phyloP scores from a whole-genome alignment of 2,797 vertebrate genomes.

The Trachurus trachurus region DNA sequence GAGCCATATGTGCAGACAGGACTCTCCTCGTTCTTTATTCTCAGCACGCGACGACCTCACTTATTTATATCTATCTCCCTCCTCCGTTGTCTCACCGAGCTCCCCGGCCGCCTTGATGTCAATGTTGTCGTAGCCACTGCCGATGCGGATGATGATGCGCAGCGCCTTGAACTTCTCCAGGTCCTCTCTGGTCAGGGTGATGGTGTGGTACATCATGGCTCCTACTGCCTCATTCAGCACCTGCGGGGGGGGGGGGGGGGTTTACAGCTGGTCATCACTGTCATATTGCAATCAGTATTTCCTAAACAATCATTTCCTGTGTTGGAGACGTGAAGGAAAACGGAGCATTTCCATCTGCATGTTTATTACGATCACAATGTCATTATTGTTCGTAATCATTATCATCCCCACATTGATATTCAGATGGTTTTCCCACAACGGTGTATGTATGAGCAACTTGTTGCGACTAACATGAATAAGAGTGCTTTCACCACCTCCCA shows the following conservation, averaged over 20 bases:
- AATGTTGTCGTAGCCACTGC: slow-evolving; percentile 98
- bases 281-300: not conserved
- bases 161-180: slow-evolving; percentile 99
- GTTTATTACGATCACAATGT: slow-evolving; percentile 13
- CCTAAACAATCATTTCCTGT: not conserved
- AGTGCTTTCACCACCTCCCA: slow-evolving; percentile 18
- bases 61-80: slow-evolving; percentile 11
- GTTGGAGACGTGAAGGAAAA: slow-evolving; percentile 5
- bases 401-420: slow-evolving; percentile 13
- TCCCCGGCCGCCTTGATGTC: slow-evolving; percentile 98
- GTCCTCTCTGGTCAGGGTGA: slow-evolving; percentile 97
- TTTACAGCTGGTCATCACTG: slow-evolving; percentile 18
- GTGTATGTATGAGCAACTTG: slow-evolving; percentile 33
- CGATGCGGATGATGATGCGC: slow-evolving; percentile 96
- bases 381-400: slow-evolving; percentile 36
- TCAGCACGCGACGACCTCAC: not conserved
- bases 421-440: slow-evolving; percentile 3
- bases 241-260: too few relatives aligned
- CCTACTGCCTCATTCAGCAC: slow-evolving; percentile 97
- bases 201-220: slow-evolving; percentile 99
- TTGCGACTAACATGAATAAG: slow-evolving; percentile 23
- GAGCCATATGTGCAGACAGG: slow-evolving; percentile 17
- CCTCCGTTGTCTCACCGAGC: slow-evolving; percentile 85
- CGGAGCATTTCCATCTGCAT: slow-evolving; percentile 30
- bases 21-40: slow-evolving; percentile 35